A percentile compares a stretch with the other conserved stretches of the same genome.
These are phyloP conservation scores for Drosophila sp. DNA, from an alignment of 1,140 invertebrate species.

Conservation along the genomic window DNA sequence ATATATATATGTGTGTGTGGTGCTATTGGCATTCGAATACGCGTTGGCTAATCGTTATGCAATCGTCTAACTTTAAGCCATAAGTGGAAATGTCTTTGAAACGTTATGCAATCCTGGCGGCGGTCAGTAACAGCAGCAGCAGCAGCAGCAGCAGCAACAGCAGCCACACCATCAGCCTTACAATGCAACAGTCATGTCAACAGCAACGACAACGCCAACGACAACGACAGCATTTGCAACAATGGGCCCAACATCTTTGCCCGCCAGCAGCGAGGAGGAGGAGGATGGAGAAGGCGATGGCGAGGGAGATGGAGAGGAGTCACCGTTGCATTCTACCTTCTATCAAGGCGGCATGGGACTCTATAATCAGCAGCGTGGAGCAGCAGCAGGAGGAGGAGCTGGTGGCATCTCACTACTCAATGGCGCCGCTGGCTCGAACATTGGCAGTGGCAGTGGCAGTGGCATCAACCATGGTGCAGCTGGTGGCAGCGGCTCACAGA, in stretches of 20 bases:
- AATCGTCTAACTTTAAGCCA: constrained; percentile 57
- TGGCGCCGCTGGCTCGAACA: constrained; percentile 46
- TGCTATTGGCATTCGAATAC: constrained; percentile 57
- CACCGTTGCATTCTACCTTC: constrained; percentile 56
- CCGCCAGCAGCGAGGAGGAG: background rate
- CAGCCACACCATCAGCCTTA: constrained; percentile 33
- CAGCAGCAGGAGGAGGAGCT: constrained; percentile 11
- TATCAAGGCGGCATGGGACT: constrained; percentile 80
- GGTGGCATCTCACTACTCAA: constrained; percentile 42
- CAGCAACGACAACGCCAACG: constrained; percentile 46
- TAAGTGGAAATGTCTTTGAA: constrained; percentile 74
- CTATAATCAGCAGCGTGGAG: constrained; percentile 74
- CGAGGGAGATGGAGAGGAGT: no score
- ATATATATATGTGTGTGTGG: no score
- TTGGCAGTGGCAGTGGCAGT: constrained; percentile 7
- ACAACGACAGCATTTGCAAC: constrained; percentile 29
- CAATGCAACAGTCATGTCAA: constrained; percentile 48
- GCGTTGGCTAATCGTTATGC: constrained; percentile 70
- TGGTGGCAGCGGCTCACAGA: constrained; percentile 58
- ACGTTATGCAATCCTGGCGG: constrained; percentile 78
- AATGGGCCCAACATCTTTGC: constrained; percentile 30
- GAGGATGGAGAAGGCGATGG: constrained; percentile 34
- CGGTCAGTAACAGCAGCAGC: constrained; percentile 64
- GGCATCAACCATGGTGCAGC: constrained; percentile 32
- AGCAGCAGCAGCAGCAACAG: constrained; percentile 50